Evolutionary conservation across 2,888 invertebrate genomes (phyloP), one percentile per base, ranked within the genome.

Genomic region (Amphipoea oculea): DNA sequence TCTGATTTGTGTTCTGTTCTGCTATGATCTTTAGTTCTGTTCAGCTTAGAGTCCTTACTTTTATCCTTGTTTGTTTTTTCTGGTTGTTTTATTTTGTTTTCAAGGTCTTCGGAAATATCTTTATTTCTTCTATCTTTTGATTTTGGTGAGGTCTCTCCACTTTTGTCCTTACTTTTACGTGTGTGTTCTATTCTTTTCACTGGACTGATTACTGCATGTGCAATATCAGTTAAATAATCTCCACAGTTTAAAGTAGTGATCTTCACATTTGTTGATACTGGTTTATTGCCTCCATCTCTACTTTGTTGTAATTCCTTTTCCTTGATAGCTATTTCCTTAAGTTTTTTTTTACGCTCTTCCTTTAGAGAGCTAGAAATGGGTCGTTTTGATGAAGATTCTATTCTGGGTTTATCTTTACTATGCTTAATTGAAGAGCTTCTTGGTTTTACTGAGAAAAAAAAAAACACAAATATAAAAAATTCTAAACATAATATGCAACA

Each of bases 211-310:
- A 91, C 86, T 62, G 89, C 82, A 87, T 92, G 88, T 62, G 88
- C 89, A 65, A 89, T 78, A 89, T 96, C 95, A 40, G 94, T 95
- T 69, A 98, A 93, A 89, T 97, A 97, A 63, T 97, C 97, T 0
- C 97, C 97, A 54, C 98, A 96, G 86, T 97, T 97, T 54, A 95
- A 95, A 42, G 93, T 87, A 0, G 97, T 97, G 12, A 97, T 86
- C 92, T 97, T 98, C 0, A 97, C 95, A 91, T 92, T 93, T 69
- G 89, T 87, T 60, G 73, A 70, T 67, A 91, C 86, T 78, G 86
- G 75, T 91, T 94, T 94, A 81, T 79, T 92, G 9, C 88, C 70
- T 80, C 89, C 92, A 76, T 85, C 88, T 82, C 90, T 93, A 76
- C 60, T 60, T 60, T 60, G 66, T 82, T 88, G 79, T 78, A 82